Base-by-base conservation (phyloP, 1,140 invertebrate species). In the Eriocheir sinensis region DNA sequence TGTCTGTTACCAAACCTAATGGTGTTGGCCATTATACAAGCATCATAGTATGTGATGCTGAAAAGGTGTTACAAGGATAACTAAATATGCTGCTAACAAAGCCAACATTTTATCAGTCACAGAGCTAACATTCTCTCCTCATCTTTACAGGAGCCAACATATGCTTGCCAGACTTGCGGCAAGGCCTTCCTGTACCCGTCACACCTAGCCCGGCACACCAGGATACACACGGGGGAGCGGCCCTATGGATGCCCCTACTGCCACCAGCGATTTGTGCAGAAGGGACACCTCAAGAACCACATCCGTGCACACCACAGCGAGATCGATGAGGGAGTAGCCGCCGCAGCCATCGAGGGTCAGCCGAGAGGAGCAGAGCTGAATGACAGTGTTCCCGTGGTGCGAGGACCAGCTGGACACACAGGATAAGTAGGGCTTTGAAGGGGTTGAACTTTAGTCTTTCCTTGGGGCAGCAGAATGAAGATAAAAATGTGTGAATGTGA, bases 241-340 rank as follows among this genome's bases (percentile, higher is more conserved):
- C 95, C 96, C 32, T 96, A 95, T 53, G 32, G 86, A 32, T 96
- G 96, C 53, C 98, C 98, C 96, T 98, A 99, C 3, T 99, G 99
- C 97, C 93, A 90, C 3, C 91, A 95, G 8, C 93, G 95, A 40
- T 94, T 94, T 27, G 91, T 94, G 27, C 92, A 95, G 81, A 94
- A 94, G 36, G 92, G 88, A 38, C 91, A 95, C 88, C 89, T 95
- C 32, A 95, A 95, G 60, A 91, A 91, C 17, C 95, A 95, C 53
- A 79, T 95, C 34, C 48, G 93, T 8, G 92, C 93, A 48, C 85
- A 89, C 32, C 93, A 90, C 93, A 79, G 21, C 34, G 93, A 94
- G 36, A 17, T n/a, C 8, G 48, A 53, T n/a, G 36, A 80, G 17
- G 30, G 38, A 38, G n/a, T n/a, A n/a, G 90, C 53, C 27, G 30